Conservation (phyloP, 2,888 invertebrate genomes). For the Dicranocentrus wangi region DNA sequence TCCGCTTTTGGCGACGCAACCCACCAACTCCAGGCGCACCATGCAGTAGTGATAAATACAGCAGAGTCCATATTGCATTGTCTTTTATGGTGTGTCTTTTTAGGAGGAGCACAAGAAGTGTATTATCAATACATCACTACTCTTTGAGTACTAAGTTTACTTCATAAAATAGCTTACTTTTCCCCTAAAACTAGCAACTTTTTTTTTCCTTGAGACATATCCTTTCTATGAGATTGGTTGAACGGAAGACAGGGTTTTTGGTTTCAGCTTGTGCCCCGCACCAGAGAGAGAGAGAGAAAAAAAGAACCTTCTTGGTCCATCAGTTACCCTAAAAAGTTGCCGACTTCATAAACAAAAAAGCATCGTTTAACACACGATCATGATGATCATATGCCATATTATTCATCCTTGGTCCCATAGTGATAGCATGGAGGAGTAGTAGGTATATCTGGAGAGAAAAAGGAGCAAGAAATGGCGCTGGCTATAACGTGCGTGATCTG, state of each 20-base stretch:
- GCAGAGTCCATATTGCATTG: no score
- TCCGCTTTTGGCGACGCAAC: no score
- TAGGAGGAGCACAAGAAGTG: no score
- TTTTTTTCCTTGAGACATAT: conserved; percentile 5
- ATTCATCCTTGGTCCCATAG: no score
- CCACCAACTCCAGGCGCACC: no score
- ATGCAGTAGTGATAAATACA: no score
- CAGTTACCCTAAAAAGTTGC: conserved; percentile 2
- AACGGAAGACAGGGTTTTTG: no score
- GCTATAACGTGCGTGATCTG: conserved; percentile 16
- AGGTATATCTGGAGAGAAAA: neutral
- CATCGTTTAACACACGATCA: neutral
- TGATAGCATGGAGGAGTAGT: no score
- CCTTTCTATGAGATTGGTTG: neutral
- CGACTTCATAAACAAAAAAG: conserved; percentile 11
- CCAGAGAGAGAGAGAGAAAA: neutral
- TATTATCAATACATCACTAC: conserved; percentile 6
- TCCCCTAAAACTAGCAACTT: no score
- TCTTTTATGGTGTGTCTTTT: no score
- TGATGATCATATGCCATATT: neutral
- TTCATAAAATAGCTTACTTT: conserved; percentile 11
- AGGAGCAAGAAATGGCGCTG: neutral
- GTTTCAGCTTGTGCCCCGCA: no score
- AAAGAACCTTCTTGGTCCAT: neutral
- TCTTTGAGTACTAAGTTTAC: conserved; percentile 10